These are phyloP conservation scores for Morinoia aosen DNA, from an alignment of 2,888 invertebrate species.

Conservation along the genomic window DNA sequence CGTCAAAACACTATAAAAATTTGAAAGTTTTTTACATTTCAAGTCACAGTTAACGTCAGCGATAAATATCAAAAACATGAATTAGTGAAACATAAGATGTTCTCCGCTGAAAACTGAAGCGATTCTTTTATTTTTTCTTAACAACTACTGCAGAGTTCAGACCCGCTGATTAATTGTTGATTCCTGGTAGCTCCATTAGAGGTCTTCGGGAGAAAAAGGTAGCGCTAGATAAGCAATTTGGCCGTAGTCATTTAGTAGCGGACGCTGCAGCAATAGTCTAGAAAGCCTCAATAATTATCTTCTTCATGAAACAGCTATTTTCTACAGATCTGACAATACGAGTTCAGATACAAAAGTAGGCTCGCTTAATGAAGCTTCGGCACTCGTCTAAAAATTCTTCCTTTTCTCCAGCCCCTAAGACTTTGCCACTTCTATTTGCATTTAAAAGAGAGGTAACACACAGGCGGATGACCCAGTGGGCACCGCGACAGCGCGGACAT, in stretches of 20 bases:
- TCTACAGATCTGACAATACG: background rate
- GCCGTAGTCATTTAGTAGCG: background rate
- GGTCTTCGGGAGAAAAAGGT: background rate
- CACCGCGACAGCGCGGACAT: background rate
- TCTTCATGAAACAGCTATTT: background rate
- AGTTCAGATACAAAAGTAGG: background rate
- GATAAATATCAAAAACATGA: background rate
- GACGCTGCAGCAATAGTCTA: background rate
- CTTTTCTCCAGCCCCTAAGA: background rate
- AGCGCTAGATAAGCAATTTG: background rate
- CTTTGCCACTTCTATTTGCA: conserved; percentile 25
- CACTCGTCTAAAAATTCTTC: background rate
- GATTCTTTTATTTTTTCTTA: background rate
- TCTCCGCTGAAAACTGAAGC: background rate
- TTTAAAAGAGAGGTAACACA: conserved; percentile 22
- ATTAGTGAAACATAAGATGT: background rate
- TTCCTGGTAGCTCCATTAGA: background rate
- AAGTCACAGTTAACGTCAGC: no score
- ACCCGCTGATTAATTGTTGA: background rate
- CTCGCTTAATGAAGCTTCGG: background rate
- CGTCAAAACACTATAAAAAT: no score
- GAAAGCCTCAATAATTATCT: background rate
- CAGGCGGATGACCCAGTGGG: background rate
- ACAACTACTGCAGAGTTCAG: background rate
- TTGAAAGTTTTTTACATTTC: no score